Evolutionary conservation across 2,797 vertebrate species (phyloP).

Genomic region (Spondyliosoma cantharus): DNA sequence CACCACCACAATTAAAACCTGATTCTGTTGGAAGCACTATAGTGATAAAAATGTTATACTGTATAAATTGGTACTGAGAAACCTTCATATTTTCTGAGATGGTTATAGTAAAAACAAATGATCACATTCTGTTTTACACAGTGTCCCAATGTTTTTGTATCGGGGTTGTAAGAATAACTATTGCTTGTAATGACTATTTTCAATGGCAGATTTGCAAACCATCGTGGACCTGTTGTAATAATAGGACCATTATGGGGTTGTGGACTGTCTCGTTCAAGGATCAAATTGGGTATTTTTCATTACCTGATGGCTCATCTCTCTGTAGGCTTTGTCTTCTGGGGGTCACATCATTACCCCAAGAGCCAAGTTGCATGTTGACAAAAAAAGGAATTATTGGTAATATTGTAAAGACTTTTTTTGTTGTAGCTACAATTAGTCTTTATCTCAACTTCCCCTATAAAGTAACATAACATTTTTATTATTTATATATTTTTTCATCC

Average conservation of each 20-base stretch:
- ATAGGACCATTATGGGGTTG: background rate
- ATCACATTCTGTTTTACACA: too few relatives aligned
- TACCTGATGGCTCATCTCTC: background rate
- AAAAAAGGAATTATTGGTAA: background rate
- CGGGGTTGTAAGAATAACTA: too few relatives aligned
- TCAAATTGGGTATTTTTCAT: background rate
- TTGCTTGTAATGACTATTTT: background rate
- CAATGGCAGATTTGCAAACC: background rate
- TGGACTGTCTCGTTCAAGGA: background rate
- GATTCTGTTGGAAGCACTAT: too few relatives aligned
- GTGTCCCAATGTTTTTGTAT: too few relatives aligned
- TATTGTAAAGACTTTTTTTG: background rate
- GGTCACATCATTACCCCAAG: background rate
- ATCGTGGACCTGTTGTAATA: background rate
- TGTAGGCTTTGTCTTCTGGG: background rate
- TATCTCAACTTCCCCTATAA: too few relatives aligned
- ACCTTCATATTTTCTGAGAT: too few relatives aligned
- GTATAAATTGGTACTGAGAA: too few relatives aligned
- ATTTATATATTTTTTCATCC: background rate
- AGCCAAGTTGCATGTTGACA: background rate
- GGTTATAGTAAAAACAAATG: too few relatives aligned
- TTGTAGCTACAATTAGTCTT: background rate
- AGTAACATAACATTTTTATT: background rate
- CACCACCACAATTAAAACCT: too few relatives aligned
- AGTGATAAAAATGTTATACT: too few relatives aligned